These are phyloP conservation scores for Spisula subtruncata DNA, from an alignment of 2,888 invertebrate genomes.

Conservation along the genomic window DNA sequence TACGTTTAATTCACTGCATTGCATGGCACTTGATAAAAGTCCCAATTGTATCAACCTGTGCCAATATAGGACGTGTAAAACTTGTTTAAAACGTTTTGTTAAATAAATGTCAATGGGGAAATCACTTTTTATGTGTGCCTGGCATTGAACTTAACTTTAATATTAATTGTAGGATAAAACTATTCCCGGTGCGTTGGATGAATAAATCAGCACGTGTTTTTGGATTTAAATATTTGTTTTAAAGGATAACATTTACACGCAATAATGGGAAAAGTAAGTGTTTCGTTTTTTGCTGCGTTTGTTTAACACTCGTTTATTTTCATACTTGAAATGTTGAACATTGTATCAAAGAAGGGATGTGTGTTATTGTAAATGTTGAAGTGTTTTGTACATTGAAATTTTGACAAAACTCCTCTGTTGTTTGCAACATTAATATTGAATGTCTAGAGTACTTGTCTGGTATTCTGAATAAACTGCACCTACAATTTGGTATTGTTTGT, in stretches of 20 bases:
- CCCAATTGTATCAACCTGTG: background rate
- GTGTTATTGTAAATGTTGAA: too few relatives aligned
- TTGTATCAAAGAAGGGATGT: too few relatives aligned
- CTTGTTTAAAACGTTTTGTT: slow-evolving; percentile 10
- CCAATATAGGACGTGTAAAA: background rate
- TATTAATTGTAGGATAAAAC: background rate
- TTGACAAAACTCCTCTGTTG: background rate
- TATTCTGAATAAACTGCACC: background rate
- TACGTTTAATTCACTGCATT: background rate
- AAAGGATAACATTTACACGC: background rate
- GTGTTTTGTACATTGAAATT: background rate
- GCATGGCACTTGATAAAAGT: slow-evolving; percentile 21
- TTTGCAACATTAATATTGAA: background rate
- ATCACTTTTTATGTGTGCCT: background rate
- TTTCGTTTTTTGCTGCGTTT: background rate
- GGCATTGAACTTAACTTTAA: background rate
- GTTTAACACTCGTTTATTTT: background rate
- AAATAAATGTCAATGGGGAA: background rate
- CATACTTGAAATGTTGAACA: too few relatives aligned
- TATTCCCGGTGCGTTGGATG: background rate
- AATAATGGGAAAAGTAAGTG: slow-evolving; percentile 37
- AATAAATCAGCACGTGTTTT: background rate
- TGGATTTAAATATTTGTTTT: slow-evolving; percentile 11
- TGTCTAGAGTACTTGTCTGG: background rate
- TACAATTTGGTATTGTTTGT: background rate